Base-by-base conservation (phyloP, 1,140 invertebrate species). In the Druon quercuslanigerum region DNA sequence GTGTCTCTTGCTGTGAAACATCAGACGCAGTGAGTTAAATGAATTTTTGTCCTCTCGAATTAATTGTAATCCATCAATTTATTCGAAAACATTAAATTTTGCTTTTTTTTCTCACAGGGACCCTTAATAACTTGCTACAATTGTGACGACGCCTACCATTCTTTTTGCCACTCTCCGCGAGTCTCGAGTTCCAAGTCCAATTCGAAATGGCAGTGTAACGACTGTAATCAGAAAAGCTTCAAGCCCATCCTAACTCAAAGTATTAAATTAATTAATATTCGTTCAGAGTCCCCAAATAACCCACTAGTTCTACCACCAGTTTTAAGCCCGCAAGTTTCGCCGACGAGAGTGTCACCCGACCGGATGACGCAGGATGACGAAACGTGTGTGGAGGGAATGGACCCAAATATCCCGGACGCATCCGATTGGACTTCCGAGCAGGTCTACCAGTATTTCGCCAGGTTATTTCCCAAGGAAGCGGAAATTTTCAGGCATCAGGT, bases 131-230 rank as follows among this genome's bases (percentile, higher is more conserved):
- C 96, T 57, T 97, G 96, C 90, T 95, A 93, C 85, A 93, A 93
- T 40, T 97, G 96, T 89, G 95, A 96, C 76, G 96, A 96, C 90
- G 95, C 95, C 14, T 97, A 96, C 88, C 96, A 97, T 88, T 92
- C 94, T 75, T 90, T 92, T 46, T 97, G 96, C 85, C 96, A 96
- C 85, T 88, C 92, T 46, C 94, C 94, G n/a, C 89, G 92, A 52
- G 93, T 95, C 78, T 89, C 83, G 6, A 57, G 80, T 6, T 73
- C 81, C 7, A 90, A 89, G 81, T 80, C 82, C 1, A 83, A 80
- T 50, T 78, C 80, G 13, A 92, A 90, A 46, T 91, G 90, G 90
- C 79, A 89, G 4, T 91, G 91, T 56, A 84, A 84, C 46, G 84
- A 90, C 14, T 91, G 90, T 19, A 80, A 76, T 20, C 85, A 86